Conservation (phyloP, 35 echinoderm and acorn worm genomes). For the Acanthaster planci region DNA sequence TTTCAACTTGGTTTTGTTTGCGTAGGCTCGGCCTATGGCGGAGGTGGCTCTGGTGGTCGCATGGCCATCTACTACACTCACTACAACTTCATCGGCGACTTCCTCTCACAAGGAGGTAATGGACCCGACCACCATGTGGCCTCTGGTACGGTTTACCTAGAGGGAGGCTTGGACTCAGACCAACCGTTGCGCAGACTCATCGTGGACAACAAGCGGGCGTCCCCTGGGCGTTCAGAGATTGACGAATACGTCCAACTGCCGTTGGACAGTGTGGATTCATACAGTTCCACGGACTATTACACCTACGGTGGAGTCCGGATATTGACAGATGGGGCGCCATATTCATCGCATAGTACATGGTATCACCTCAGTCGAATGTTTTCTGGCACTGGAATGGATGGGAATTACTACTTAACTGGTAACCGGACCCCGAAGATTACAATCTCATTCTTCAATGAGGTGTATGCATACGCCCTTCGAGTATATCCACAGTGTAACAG, state of each 20-base stretch:
- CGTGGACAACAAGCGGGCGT: constrained; percentile 60
- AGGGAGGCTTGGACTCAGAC: constrained; percentile 35
- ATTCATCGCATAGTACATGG: not conserved
- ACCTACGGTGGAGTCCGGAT: constrained; percentile 61
- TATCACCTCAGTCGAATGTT: constrained; percentile 31
- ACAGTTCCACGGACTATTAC: not conserved
- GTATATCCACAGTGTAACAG: constrained; percentile 67
- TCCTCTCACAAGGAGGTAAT: constrained; percentile 51
- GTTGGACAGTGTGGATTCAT: constrained; percentile 12
- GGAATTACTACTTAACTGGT: constrained; percentile 38
- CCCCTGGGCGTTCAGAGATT: constrained; percentile 6
- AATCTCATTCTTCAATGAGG: constrained; percentile 43
- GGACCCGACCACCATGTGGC: constrained; percentile 40
- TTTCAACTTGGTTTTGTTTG: not conserved
- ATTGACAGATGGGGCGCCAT: constrained; percentile 42
- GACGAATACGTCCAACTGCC: constrained; percentile 28
- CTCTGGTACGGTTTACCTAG: constrained; percentile 73
- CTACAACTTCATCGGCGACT: constrained; percentile 74
- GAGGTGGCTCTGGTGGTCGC: constrained; percentile 77
- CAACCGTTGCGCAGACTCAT: constrained; percentile 44
- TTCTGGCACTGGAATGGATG: not conserved
- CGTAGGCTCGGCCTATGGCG: constrained; percentile 20
- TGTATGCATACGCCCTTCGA: constrained; percentile 44
- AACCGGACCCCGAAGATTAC: constrained; percentile 28
- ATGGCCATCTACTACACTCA: constrained; percentile 68